Evolutionary conservation across 2,113 vertebrate genomes (phyloP), one percentile per base, ranked within the genome.

Genomic region (Salminus brasiliensis): DNA sequence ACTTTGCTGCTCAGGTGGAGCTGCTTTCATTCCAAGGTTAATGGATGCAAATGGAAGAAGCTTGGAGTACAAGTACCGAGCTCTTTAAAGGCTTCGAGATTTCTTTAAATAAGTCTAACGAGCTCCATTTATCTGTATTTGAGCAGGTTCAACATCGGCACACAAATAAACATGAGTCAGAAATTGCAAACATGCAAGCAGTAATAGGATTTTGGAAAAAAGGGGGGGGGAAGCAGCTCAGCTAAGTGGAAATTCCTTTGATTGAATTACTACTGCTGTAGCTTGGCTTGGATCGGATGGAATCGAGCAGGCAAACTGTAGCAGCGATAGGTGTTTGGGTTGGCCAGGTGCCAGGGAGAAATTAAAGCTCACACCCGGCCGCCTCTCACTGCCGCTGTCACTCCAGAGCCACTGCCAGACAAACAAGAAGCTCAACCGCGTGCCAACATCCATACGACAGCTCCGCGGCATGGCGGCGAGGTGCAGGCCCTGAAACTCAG

Each of bases 251-350:
- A 85, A 72, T 80, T 74, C 68, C 79, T 72, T 66, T 84, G 81
- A 89, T 89, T 84, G 85, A 86, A 88, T 88, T 88, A 85, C 39
- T 85, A 88, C 85, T 88, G 81, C 74, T 72, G 66, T 82, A 79
- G 84, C 87, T 85, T 71, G 55, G 74, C 78, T 89, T 89, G 88
- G 82, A 87, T 88, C 88, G 55, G 74, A 79, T 89, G 89, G 88
- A 83, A 87, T 88, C 88, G 89, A 53, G 52, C 73, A 74, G 76
- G 53, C 74, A 74, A 83, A 73, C 78, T 74, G 72, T 71, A 77
- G 76, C 47, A 23, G 75, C 47, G n/a, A 69, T 79, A 76, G 72
- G 78, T 76, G 79, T 62, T 84, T 85, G 69, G 60, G 76, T 85
- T 76, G 69, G 84, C 29, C 39, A 68, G 73, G 69, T 74, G 81